Percentiles rank a stretch among this genome's conserved stretches.
Conservation (phyloP, 2,888 invertebrate species). For the Caenorhabditis becei region DNA sequence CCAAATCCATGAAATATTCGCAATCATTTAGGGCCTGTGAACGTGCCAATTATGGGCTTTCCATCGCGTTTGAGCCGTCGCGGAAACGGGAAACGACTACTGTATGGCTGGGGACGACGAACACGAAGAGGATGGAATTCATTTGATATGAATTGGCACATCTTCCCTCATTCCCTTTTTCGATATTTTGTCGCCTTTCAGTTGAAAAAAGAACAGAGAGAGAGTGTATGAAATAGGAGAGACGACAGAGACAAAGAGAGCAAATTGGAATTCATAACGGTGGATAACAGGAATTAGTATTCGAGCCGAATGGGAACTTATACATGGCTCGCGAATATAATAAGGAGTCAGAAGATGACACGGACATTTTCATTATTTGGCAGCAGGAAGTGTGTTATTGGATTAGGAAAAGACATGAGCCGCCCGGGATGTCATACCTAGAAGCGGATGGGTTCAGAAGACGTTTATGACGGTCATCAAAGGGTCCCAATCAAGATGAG, state of each 20-base stretch:
- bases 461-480: neutral
- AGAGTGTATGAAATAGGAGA: neutral
- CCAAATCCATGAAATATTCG: conserved; percentile 54
- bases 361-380: conserved; percentile 25
- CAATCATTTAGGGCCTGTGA: conserved; percentile 18
- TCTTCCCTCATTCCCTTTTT: conserved; percentile 2
- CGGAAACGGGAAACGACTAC: conserved; percentile 27
- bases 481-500: neutral
- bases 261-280: conserved; percentile 58
- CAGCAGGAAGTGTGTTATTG: conserved; percentile 17
- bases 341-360: conserved; percentile 20
- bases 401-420: conserved; percentile 16
- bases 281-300: conserved; percentile 47
- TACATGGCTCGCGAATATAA: conserved; percentile 24
- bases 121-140: conserved; percentile 20
- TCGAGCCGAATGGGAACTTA: conserved; percentile 32
- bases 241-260: neutral
- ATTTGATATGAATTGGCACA: conserved; percentile 52
- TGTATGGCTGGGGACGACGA: conserved; percentile 9
- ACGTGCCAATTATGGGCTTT: conserved; percentile 50
- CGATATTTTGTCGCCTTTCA: conserved; percentile 19
- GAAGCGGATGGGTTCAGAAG: neutral
- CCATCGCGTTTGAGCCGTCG: conserved; percentile 3
- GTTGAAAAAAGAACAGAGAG: neutral
- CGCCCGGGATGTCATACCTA: neutral